phyloP scores from a whole-genome alignment of 2,888 invertebrate genomes.

The Lycocerus yunnanus region DNA sequence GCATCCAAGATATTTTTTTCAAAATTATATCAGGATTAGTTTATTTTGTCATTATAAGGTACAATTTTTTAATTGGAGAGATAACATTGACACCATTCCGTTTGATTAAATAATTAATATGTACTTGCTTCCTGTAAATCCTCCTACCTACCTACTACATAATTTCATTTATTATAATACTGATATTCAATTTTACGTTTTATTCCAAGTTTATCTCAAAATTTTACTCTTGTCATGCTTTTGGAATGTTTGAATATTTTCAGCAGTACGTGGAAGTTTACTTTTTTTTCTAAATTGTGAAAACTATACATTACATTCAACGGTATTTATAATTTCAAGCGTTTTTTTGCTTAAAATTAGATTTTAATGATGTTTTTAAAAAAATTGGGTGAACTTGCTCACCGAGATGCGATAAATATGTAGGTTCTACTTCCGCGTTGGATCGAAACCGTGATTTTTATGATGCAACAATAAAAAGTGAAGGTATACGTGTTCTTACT shows the following conservation, averaged over 20 bases:
- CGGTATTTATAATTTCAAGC: background rate
- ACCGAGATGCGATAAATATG: background rate
- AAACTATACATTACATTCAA: background rate
- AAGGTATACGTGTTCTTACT: background rate
- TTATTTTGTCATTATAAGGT: background rate
- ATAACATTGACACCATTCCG: background rate
- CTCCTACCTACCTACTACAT: background rate
- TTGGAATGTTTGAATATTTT: background rate
- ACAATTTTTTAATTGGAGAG: background rate
- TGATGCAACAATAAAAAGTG: background rate
- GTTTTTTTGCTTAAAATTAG: background rate
- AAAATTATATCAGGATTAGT: background rate
- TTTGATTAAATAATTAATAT: background rate
- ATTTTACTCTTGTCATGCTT: background rate
- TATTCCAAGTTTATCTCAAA: background rate
- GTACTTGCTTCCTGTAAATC: background rate
- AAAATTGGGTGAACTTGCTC: background rate
- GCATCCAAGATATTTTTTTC: slow-evolving; percentile 9
- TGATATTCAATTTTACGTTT: background rate
- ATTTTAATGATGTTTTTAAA: background rate
- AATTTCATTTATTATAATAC: background rate
- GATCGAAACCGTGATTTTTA: background rate
- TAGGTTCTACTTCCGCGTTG: background rate
- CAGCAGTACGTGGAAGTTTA: background rate
- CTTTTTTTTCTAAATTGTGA: background rate